Base-by-base conservation (phyloP, 2,888 invertebrate species). In the Coelinius sp. region DNA sequence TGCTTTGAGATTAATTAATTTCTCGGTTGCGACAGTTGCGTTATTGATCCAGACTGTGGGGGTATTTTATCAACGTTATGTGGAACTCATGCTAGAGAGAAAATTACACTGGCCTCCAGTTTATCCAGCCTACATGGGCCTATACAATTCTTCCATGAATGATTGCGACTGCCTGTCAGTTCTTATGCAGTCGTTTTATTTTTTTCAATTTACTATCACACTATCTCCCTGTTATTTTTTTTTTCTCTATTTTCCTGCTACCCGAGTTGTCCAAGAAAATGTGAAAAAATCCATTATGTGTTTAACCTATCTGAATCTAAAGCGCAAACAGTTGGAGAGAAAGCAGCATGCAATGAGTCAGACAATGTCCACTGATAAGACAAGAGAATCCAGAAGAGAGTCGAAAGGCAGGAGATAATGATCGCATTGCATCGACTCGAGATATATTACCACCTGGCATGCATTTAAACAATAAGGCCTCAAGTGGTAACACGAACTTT, bases 1-100 rank as follows among this genome's bases (percentile, higher is more conserved):
- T 59, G 71, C 68, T 41, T 44, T 68, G 73, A 78, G 73, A 82
- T 81, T 81, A 79, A 82, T 82, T 80, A 78, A 77, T 82, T 76
- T 78, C 71, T 71, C 70, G 75, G 70, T 69, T 67, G 64, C 46
- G 52, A 68, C 59, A 67, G 38, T 65, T 66, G 67, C 66, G 70
- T 77, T 78, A 77, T 78, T 78, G 76, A 79, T 79, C 77, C 73
- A 73, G 73, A 74, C 73, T 68, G 53, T 68, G 53, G 64, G 53
- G 62, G 71, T 73, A 73, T 77, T 76, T 75, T 75, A 73, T 74
- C 71, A 77, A 74, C 70, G 68, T 59, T 35, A 59, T 68, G 20
- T 67, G 59, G 62, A 52, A 59, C 62, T 49, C 70, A 59, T 68
- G 68, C 46, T 25, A 53, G 71, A 66, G 68, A 77, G 74, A 75